These are phyloP conservation scores for Apodemus agrarius DNA, from an alignment of 2,797 vertebrate genomes.

Conservation along the genomic window DNA sequence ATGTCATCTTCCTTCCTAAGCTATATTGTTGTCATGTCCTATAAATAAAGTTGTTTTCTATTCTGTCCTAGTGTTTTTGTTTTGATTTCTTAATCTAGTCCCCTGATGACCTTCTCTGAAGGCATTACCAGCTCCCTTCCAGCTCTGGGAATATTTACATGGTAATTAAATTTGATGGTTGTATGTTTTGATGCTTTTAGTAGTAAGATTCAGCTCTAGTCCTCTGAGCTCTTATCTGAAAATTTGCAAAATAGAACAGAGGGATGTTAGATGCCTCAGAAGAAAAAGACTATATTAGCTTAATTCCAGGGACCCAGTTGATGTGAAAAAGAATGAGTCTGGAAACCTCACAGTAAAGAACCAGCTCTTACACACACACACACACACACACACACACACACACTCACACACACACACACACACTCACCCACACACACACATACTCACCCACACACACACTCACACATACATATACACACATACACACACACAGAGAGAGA, in stretches of 20 bases:
- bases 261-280: not conserved
- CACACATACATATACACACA: too few relatives aligned
- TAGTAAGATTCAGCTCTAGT: not conserved
- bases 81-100: not conserved
- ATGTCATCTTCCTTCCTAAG: not conserved
- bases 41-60: slow-evolving; percentile 10
- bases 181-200: not conserved
- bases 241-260: not conserved
- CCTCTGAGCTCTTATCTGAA: not conserved
- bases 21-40: not conserved
- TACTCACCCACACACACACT: too few relatives aligned
- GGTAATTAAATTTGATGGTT: not conserved
- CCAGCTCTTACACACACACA: not conserved
- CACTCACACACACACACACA: not conserved
- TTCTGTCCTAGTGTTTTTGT: not conserved
- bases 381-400: not conserved
- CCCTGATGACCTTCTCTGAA: not conserved
- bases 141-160: not conserved
- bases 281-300: not conserved
- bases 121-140: not conserved
- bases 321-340: not conserved
- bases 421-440: not conserved
- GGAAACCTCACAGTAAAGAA: not conserved
- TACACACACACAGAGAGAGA: not conserved
- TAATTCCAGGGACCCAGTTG: not conserved